Evolutionary conservation across 2,888 invertebrate genomes (phyloP).

Genomic region (Aricia artaxerxes): DNA sequence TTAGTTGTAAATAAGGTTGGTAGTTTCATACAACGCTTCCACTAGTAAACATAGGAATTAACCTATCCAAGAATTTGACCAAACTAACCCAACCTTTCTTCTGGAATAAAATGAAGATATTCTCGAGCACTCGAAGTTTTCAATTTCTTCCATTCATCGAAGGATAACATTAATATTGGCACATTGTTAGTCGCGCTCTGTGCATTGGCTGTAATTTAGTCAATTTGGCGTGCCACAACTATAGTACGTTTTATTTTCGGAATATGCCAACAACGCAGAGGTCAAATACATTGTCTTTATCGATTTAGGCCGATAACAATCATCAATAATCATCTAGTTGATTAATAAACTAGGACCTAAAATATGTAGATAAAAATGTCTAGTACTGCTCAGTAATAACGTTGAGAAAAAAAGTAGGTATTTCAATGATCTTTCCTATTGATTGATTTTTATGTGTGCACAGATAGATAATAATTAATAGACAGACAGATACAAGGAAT

Average conservation of each 20-base stretch:
- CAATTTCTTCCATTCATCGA: background rate
- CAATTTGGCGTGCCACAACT: background rate
- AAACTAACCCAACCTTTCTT: background rate
- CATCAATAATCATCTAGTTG: too few relatives aligned
- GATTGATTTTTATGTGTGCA: too few relatives aligned
- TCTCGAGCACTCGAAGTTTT: background rate
- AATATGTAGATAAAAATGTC: too few relatives aligned
- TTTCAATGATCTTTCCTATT: too few relatives aligned
- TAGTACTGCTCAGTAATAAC: too few relatives aligned
- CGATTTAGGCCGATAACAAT: background rate
- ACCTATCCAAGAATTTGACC: background rate
- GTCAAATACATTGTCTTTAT: slow-evolving; percentile 17
- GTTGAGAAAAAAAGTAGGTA: too few relatives aligned
- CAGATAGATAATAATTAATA: too few relatives aligned
- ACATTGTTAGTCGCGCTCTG: background rate
- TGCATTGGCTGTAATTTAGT: background rate
- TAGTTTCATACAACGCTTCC: too few relatives aligned
- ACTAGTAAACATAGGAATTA: too few relatives aligned
- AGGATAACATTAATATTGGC: background rate
- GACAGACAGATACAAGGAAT: too few relatives aligned
- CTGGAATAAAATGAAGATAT: background rate
- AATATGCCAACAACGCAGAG: background rate
- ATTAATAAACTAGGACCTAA: too few relatives aligned
- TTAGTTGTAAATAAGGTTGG: too few relatives aligned
- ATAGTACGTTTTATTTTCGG: background rate